A percentile compares a stretch with the other conserved stretches of the same genome.
Evolutionary conservation across 2,113 vertebrate species (phyloP).

Genomic region (Aspiorhynchus laticeps): DNA sequence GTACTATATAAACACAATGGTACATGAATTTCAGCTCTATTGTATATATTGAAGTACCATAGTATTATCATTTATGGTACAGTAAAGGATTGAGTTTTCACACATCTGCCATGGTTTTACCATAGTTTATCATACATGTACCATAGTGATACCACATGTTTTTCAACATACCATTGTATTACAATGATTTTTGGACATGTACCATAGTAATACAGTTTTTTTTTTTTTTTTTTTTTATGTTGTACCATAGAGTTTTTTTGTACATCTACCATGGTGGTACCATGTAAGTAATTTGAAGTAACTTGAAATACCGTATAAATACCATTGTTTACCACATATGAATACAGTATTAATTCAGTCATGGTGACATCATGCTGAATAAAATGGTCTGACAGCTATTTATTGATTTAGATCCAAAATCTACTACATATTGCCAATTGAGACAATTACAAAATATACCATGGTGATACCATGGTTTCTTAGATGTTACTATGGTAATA

Average conservation of each 20-base stretch:
- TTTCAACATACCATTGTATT: background rate
- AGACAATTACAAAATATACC: no score
- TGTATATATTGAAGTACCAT: background rate
- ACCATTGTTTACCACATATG: background rate
- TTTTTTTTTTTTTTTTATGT: no score
- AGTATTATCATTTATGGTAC: background rate
- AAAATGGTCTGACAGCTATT: background rate
- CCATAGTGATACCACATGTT: background rate
- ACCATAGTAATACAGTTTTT: no score
- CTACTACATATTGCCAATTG: background rate
- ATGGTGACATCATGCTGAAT: no score
- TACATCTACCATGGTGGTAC: background rate
- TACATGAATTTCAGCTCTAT: background rate
- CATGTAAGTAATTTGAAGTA: background rate
- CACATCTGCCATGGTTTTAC: background rate
- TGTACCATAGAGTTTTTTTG: background rate
- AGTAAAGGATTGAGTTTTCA: background rate
- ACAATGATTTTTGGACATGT: background rate
- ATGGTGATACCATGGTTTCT: no score
- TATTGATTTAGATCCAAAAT: background rate
- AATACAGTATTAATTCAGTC: no score
- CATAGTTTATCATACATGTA: background rate
- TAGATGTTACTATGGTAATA: no score
- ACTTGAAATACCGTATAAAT: background rate
- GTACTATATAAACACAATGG: background rate